These are phyloP conservation scores for Echeneis naucrates DNA, from an alignment of 2,797 vertebrate species.

Conservation along the genomic window DNA sequence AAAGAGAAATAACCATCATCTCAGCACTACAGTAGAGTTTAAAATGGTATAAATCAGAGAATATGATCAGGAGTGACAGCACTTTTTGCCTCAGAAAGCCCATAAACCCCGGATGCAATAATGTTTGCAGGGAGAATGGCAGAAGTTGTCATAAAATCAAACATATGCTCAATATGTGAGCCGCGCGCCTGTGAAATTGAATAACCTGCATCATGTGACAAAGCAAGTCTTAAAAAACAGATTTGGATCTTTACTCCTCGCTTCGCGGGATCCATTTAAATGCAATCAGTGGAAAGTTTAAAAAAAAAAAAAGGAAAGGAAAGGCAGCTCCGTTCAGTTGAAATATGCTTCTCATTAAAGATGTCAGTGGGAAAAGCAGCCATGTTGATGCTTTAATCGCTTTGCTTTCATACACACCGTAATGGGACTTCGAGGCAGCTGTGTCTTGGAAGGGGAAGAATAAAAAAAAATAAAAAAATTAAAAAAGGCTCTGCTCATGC, in stretches of 20 bases:
- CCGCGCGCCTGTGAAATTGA: slow-evolving; percentile 53
- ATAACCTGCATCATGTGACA: slow-evolving; percentile 67
- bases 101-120: slow-evolving; percentile 71
- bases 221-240: slow-evolving; percentile 33
- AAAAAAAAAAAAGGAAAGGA: slow-evolving; percentile 21
- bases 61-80: slow-evolving; percentile 60
- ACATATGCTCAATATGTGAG: slow-evolving; percentile 65
- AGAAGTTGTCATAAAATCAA: slow-evolving; percentile 71
- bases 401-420: slow-evolving; percentile 53
- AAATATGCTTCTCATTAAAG: slow-evolving; percentile 78
- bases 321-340: slow-evolving; percentile 52
- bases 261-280: slow-evolving; percentile 75
- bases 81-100: slow-evolving; percentile 61
- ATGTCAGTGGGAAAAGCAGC: slow-evolving; percentile 58
- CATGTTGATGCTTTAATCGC: slow-evolving; percentile 66
- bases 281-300: slow-evolving; percentile 65
- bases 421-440: slow-evolving; percentile 72
- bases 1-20: slow-evolving; percentile 55
- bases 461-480: too few relatives aligned
- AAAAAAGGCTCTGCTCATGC: slow-evolving; percentile 38
- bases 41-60: slow-evolving; percentile 67
- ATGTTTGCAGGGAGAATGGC: slow-evolving; percentile 61
- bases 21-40: slow-evolving; percentile 52
- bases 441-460: slow-evolving; percentile 54
- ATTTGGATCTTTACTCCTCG: slow-evolving; percentile 44